phyloP scores from a whole-genome alignment of 2,113 vertebrate genomes.

The Ellobius talpinus region DNA sequence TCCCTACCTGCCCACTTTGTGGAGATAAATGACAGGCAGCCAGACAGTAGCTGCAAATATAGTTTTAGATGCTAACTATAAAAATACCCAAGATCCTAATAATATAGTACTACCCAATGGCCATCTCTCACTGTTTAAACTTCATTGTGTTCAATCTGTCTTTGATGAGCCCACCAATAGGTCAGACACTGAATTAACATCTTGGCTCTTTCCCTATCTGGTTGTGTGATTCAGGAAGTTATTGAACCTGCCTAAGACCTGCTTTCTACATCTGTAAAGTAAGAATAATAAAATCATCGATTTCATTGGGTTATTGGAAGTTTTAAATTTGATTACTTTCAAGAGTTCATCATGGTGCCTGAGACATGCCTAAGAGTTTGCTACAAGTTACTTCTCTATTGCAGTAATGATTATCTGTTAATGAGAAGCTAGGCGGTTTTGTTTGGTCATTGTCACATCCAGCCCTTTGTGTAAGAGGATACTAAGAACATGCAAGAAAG shows the following conservation, averaged over 20 bases:
- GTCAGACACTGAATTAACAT: background rate
- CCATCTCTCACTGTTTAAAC: background rate
- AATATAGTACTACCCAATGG: background rate
- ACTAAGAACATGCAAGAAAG: background rate
- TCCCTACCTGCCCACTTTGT: background rate
- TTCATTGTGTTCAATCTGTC: background rate
- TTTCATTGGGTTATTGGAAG: background rate
- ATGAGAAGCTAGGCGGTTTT: background rate
- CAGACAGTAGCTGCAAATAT: background rate
- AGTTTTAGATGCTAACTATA: background rate
- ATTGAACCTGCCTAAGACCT: background rate
- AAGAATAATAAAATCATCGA: background rate
- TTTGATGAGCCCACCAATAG: background rate
- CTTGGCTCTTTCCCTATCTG: conserved; percentile 1
- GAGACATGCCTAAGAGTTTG: background rate
- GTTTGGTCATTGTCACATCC: background rate
- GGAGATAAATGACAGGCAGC: background rate
- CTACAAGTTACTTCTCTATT: background rate
- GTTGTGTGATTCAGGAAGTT: background rate
- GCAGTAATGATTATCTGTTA: background rate
- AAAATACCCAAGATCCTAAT: background rate
- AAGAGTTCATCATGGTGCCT: background rate
- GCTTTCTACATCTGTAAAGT: conserved; percentile 22
- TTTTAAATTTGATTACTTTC: conserved; percentile 27
- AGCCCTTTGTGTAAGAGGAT: background rate